Evolutionary conservation across 2,888 invertebrate genomes (phyloP), one percentile per base, ranked within the genome.

Genomic region (Ophion costatus): DNA sequence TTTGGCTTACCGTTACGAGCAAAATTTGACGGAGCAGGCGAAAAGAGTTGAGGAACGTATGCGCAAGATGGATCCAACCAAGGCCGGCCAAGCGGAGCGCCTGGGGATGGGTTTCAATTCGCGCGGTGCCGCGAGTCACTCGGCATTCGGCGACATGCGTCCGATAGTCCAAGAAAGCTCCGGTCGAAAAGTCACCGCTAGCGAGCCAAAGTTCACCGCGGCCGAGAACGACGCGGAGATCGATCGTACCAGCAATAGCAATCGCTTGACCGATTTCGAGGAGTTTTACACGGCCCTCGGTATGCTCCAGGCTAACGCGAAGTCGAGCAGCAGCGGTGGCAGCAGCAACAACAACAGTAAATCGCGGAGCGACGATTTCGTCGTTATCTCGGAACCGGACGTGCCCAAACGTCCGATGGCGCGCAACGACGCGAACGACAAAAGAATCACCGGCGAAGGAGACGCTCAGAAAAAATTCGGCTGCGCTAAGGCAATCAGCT

Each of bases 401-500:
- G 82, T 89, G 17, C 90, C 92, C 5, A 90, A 90, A 83, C 91
- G 92, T 63, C 82, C 90, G 59, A 73, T 86, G 45, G 83, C 88
- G 29, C 90, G 86, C 77, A 89, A 85, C 80, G 78, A 73, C 33
- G 90, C 86, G 64, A 86, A 82, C 69, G 86, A 87, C 73, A 87
- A 88, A 89, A 90, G 89, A 89, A n/a, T 86, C 80, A 29, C 85
- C 24, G 88, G 38, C 9, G 95, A 96, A 67, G 97, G 97, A 89
- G 96, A 97, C 84, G 98, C 98, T 29, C 98, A 98, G 93, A 98
- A 98, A 94, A 99, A 99, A 94, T 99, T 99, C 94, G 99, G 98
- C 73, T 96, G 97, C 90, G 99, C 99, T 3, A 99, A 99, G 94
- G 98, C 98, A 17, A 99, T 99, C 92, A 99, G 99, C 82, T 99